These are phyloP conservation scores for Harpegnathos saltator DNA, from an alignment of 1,140 invertebrate genomes.

Conservation along the genomic window DNA sequence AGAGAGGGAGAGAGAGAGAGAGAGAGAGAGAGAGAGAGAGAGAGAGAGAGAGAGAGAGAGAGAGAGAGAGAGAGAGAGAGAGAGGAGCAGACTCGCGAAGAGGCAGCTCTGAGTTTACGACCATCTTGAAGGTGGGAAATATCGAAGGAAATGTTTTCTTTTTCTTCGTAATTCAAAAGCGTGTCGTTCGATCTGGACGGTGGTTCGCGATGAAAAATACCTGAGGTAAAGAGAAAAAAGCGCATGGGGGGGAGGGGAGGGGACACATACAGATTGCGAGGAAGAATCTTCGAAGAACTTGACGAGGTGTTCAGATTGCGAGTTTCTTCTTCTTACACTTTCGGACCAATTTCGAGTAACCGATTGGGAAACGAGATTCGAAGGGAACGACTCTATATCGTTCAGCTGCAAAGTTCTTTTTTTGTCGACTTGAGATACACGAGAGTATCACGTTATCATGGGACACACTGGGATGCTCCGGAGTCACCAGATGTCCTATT, in stretches of 20 bases:
- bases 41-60: conserved; percentile 1
- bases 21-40: background rate
- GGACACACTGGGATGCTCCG: background rate
- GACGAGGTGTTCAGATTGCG: background rate
- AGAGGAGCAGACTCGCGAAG: background rate
- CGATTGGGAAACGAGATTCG: conserved; percentile 13
- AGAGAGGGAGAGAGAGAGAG: background rate
- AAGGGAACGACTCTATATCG: conserved; percentile 61
- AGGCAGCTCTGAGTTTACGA: background rate
- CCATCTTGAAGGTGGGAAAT: background rate
- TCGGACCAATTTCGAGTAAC: background rate
- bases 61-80: conserved; percentile 3
- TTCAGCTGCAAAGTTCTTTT: conserved; percentile 68
- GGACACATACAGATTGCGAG: background rate
- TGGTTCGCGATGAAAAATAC: conserved; percentile 23
- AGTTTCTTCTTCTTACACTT: background rate
- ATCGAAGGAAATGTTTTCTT: background rate
- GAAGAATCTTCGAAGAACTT: conserved; percentile 20
- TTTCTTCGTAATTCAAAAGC: background rate
- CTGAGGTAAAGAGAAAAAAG: background rate
- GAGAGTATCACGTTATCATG: background rate
- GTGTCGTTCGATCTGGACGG: conserved; percentile 36
- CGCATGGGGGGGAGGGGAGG: no score
- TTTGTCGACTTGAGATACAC: conserved; percentile 61
- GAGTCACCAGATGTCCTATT: background rate